phyloP scores from a whole-genome alignment of 1,140 invertebrate genomes.

The Ceratosolen fusciceps region DNA sequence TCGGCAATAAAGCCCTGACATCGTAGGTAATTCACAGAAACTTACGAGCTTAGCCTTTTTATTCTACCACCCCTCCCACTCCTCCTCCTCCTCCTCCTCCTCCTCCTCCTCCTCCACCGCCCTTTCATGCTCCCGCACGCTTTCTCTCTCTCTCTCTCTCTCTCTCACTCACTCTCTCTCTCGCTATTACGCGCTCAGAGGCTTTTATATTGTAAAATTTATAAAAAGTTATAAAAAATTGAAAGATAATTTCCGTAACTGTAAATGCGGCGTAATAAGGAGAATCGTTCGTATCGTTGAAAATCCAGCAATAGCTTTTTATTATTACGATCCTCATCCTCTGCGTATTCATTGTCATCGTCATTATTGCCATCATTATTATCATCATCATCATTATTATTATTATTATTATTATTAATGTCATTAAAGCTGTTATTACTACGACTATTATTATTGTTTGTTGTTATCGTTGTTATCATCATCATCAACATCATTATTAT shows the following conservation, averaged over 20 bases:
- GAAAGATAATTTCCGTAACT: background rate
- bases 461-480: too few relatives aligned
- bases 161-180: too few relatives aligned
- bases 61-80: background rate
- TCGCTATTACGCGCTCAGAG: background rate
- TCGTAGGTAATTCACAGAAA: constrained; percentile 3
- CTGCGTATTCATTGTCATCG: too few relatives aligned
- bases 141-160: too few relatives aligned
- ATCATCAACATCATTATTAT: too few relatives aligned
- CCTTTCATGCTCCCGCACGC: background rate
- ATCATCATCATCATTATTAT: too few relatives aligned
- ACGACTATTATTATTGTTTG: background rate
- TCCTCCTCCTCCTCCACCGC: too few relatives aligned
- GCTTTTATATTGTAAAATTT: background rate
- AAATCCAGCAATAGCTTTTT: background rate
- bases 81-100: too few relatives aligned
- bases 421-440: background rate
- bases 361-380: background rate
- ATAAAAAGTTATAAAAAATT: constrained; percentile 10
- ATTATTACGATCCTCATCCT: background rate
- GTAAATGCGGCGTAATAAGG: background rate
- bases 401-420: too few relatives aligned
- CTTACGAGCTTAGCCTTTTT: background rate
- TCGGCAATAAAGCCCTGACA: background rate
- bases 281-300: background rate